These are phyloP conservation scores for Oreochromis mossambicus DNA, from an alignment of 2,797 vertebrate genomes.

Conservation along the genomic window DNA sequence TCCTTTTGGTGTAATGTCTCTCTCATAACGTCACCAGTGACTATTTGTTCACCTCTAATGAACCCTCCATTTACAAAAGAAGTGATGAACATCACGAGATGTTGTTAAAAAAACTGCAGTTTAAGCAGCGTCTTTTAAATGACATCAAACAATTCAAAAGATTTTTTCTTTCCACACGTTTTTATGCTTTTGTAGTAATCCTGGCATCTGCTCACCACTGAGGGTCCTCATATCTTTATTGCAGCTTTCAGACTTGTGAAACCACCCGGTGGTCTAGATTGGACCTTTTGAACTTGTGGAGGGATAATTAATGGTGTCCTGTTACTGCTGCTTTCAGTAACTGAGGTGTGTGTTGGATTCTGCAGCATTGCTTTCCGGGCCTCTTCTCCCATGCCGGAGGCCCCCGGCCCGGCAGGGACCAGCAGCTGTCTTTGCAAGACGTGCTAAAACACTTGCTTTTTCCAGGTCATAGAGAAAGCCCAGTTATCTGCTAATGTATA, in stretches of 20 bases:
- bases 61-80: not conserved
- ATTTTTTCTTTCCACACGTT: not conserved
- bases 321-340: not conserved
- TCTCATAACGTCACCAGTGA: not conserved
- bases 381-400: not conserved
- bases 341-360: not conserved
- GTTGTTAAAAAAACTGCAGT: not conserved
- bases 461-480: not conserved
- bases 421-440: not conserved
- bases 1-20: not conserved
- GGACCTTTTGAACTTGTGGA: not conserved
- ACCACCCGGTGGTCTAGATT: not conserved
- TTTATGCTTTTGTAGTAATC: not conserved
- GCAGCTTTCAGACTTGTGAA: not conserved
- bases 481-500: not conserved
- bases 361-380: not conserved
- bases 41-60: not conserved
- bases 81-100: not conserved
- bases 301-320: not conserved
- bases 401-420: not conserved
- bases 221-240: not conserved
- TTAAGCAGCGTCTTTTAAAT: not conserved
- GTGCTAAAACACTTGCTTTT: not conserved
- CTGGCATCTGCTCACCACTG: not conserved
- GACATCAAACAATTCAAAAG: not conserved